Evolutionary conservation across 2,113 vertebrate genomes (phyloP).

Genomic region (Pangasianodon gigas): DNA sequence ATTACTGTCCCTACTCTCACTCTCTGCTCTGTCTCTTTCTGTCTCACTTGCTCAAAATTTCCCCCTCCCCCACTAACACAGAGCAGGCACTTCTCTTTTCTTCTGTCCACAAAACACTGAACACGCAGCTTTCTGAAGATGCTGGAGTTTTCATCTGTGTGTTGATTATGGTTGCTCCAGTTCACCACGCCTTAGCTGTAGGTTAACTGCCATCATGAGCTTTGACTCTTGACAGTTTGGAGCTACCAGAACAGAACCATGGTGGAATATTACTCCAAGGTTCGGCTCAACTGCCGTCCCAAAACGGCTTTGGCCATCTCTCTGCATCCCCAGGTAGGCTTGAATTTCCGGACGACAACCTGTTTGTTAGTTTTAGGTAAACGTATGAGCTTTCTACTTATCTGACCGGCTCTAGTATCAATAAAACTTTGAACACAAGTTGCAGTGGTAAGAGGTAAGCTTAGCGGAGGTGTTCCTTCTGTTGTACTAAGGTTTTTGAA

Average conservation of each 20-base stretch:
- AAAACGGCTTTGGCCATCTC: conserved; percentile 43
- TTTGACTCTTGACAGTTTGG: conserved; percentile 17
- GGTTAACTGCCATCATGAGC: conserved; percentile 9
- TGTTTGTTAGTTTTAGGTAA: not conserved
- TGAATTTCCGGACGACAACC: not conserved
- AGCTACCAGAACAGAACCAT: conserved; percentile 34
- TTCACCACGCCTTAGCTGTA: not conserved
- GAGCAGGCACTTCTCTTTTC: conserved; percentile 71
- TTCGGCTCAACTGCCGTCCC: conserved; percentile 39
- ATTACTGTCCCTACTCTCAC: not conserved
- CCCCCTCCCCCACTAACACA: conserved; percentile 27
- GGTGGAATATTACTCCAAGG: conserved; percentile 53
- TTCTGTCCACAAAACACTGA: conserved; percentile 55
- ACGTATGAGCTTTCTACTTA: too few species aligned
- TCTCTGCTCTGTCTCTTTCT: not conserved
- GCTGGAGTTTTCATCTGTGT: not conserved
- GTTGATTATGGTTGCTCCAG: not conserved
- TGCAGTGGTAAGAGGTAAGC: not conserved
- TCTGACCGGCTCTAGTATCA: not conserved
- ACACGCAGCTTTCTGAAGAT: conserved; percentile 50
- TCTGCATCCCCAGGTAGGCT: conserved; percentile 48
- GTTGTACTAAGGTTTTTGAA: not conserved
- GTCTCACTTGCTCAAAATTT: conserved; percentile 18
- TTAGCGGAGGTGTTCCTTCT: not conserved
- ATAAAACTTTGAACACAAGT: not conserved